Evolutionary conservation across 2,888 invertebrate genomes (phyloP).

Genomic region (Octodonta nipae): DNA sequence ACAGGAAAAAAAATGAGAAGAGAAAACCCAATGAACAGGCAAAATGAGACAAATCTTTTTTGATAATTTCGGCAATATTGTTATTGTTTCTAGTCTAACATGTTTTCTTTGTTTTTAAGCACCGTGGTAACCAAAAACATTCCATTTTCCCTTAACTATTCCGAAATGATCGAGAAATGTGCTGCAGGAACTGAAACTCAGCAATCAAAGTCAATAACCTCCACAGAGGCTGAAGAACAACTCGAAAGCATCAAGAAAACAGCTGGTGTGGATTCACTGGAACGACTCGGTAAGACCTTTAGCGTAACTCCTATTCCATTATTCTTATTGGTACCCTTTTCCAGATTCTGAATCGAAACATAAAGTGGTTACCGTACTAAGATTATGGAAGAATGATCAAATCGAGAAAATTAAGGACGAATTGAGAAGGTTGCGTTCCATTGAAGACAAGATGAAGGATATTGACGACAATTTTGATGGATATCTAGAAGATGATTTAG

Average conservation of each 20-base stretch:
- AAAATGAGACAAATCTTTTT: no score
- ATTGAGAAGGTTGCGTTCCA: constrained; percentile 25
- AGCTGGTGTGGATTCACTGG: constrained; percentile 21
- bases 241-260: constrained; percentile 20
- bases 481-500: constrained; percentile 9
- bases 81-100: no score
- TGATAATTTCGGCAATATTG: no score
- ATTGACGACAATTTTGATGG: constrained; percentile 16
- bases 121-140: constrained; percentile 14
- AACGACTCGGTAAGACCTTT: constrained; percentile 17
- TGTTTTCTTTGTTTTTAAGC: background rate
- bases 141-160: constrained; percentile 30
- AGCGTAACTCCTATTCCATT: no score
- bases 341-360: constrained; percentile 21
- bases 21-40: no score
- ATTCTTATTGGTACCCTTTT: constrained; percentile 4
- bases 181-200: constrained; percentile 6
- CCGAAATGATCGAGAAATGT: constrained; percentile 21
- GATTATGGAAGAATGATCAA: constrained; percentile 27
- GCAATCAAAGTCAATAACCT: constrained; percentile 14
- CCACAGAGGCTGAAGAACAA: constrained; percentile 18
- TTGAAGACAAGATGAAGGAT: constrained; percentile 27
- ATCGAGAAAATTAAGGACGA: constrained; percentile 28
- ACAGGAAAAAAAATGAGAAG: no score
- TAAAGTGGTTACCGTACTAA: constrained; percentile 24